Percentiles rank a stretch among this genome's conserved stretches.
Conservation (phyloP, 1,140 invertebrate species). For the Drosophila bocki region DNA sequence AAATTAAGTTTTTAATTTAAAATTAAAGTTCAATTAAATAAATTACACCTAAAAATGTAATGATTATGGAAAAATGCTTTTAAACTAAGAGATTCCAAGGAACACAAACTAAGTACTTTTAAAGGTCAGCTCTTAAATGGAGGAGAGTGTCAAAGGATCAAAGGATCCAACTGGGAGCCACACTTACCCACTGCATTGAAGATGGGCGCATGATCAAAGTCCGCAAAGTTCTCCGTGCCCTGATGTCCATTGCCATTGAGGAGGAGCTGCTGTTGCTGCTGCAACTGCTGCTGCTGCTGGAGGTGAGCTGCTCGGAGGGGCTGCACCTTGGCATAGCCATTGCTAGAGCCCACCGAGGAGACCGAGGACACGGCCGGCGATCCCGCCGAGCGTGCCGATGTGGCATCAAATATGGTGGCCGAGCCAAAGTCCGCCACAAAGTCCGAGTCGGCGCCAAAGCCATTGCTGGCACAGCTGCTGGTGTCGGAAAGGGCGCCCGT, state of each 20-base stretch:
- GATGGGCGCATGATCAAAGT: slow-evolving; percentile 90
- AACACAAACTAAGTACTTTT: not conserved
- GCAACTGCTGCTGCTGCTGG: slow-evolving; percentile 63
- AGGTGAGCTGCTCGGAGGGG: slow-evolving; percentile 72
- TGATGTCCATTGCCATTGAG: slow-evolving; percentile 57
- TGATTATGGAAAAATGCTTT: not conserved
- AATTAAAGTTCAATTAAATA: not conserved
- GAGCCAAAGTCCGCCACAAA: slow-evolving; percentile 89
- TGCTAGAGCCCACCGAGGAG: slow-evolving; percentile 68
- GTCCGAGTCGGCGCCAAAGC: slow-evolving; percentile 85
- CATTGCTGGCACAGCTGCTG: slow-evolving; percentile 81
- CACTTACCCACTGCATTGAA: slow-evolving; percentile 87
- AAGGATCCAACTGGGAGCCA: too few species aligned
- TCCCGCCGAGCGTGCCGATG: slow-evolving; percentile 69
- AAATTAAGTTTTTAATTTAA: not conserved
- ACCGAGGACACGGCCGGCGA: slow-evolving; percentile 73
- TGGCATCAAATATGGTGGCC: slow-evolving; percentile 86
- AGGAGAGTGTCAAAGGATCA: not conserved
- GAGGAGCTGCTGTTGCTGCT: slow-evolving; percentile 47
- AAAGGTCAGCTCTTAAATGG: not conserved
- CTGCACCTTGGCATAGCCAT: slow-evolving; percentile 83
- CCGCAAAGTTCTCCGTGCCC: slow-evolving; percentile 87
- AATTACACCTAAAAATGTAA: not conserved
- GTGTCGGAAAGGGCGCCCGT: slow-evolving; percentile 78
- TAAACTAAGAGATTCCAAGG: not conserved